These are phyloP conservation scores for Excalfactoria chinensis DNA, from an alignment of 2,113 vertebrate genomes.

Conservation along the genomic window DNA sequence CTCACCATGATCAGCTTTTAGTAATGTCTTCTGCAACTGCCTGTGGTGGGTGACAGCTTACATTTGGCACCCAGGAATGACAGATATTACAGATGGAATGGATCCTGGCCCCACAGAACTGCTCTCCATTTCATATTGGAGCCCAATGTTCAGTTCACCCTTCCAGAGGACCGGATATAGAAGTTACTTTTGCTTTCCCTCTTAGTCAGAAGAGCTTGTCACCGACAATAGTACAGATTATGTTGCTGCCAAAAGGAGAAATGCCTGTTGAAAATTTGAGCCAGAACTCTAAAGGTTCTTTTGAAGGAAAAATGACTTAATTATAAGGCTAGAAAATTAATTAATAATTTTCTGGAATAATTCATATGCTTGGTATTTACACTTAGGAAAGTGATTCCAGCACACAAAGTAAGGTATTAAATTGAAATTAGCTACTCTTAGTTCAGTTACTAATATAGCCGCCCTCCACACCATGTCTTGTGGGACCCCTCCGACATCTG, in stretches of 20 bases:
- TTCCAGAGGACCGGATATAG: conserved; percentile 60
- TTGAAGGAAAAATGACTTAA: conserved; percentile 42
- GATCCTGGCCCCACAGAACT: conserved; percentile 10
- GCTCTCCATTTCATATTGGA: conserved; percentile 49
- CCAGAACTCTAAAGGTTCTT: conserved; percentile 29
- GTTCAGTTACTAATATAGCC: conserved; percentile 45
- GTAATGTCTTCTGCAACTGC: conserved; percentile 9
- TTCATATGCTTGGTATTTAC: conserved; percentile 65
- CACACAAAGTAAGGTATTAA: conserved; percentile 57
- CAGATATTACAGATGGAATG: conserved; percentile 43
- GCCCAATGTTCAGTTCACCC: conserved; percentile 48
- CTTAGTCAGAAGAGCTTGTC: conserved; percentile 46
- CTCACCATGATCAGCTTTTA: conserved; percentile 44
- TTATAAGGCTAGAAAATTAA: conserved; percentile 55
- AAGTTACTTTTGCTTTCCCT: conserved; percentile 55
- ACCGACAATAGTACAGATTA: conserved; percentile 28
- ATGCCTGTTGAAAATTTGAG: conserved; percentile 44
- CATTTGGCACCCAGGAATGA: conserved; percentile 45
- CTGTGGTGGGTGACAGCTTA: conserved; percentile 5
- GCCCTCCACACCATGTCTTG: conserved; percentile 30
- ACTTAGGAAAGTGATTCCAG: conserved; percentile 55
- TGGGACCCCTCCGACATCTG: conserved; percentile 66
- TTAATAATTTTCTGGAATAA: conserved; percentile 35
- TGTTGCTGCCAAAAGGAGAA: conserved; percentile 37
- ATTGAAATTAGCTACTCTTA: conserved; percentile 60